These are phyloP conservation scores for Drosophila serrata DNA, from an alignment of 1,140 invertebrate species.

Conservation along the genomic window DNA sequence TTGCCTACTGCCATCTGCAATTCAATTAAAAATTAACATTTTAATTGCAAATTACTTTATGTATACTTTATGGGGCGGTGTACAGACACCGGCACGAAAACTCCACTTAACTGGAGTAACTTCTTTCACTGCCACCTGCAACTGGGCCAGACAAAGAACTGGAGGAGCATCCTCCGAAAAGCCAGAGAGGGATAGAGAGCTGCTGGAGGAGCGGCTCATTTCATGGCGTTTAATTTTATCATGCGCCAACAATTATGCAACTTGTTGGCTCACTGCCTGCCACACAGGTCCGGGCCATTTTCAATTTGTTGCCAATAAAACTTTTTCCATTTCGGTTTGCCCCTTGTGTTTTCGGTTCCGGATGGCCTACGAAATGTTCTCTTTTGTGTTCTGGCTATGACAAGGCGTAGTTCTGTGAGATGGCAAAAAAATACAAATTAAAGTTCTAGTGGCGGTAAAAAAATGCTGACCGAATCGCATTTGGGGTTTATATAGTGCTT, in stretches of 20 bases:
- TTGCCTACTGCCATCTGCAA: slow-evolving; percentile 60
- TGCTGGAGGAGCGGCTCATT: slow-evolving; percentile 43
- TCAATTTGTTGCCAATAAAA: slow-evolving; percentile 81
- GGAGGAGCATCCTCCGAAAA: background rate
- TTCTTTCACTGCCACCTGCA: slow-evolving; percentile 43
- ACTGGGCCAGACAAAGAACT: slow-evolving; percentile 1
- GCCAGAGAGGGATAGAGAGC: background rate
- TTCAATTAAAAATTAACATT: slow-evolving; percentile 85
- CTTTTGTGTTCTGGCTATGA: slow-evolving; percentile 21
- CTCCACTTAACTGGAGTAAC: slow-evolving; percentile 50
- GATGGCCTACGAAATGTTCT: slow-evolving; percentile 26
- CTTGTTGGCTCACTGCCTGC: slow-evolving; percentile 71
- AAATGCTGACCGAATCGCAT: slow-evolving; percentile 25
- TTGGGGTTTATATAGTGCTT: background rate
- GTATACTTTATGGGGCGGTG: slow-evolving; percentile 48
- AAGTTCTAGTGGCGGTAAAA: slow-evolving; percentile 2
- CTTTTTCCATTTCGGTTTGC: slow-evolving; percentile 73
- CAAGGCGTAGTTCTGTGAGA: slow-evolving; percentile 50
- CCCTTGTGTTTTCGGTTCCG: slow-evolving; percentile 19
- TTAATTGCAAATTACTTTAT: slow-evolving; percentile 83
- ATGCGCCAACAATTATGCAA: slow-evolving; percentile 84
- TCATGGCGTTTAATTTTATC: slow-evolving; percentile 82
- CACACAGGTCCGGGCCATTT: slow-evolving; percentile 45
- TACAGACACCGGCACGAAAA: slow-evolving; percentile 25
- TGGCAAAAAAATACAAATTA: slow-evolving; percentile 30